These are phyloP conservation scores for Chamaea fasciata DNA, from an alignment of 2,113 vertebrate genomes.

Conservation along the genomic window DNA sequence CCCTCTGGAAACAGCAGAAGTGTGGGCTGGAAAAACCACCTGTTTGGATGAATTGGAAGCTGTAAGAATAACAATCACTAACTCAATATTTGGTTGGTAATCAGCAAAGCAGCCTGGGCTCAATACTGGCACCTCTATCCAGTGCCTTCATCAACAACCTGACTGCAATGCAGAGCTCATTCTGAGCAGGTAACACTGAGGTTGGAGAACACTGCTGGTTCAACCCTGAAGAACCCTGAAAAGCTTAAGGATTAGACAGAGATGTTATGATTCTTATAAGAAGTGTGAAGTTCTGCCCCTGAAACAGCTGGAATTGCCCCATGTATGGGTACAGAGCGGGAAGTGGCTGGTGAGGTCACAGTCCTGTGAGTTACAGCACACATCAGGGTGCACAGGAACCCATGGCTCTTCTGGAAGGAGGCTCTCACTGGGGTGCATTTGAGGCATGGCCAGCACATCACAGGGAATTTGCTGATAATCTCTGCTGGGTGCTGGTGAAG, in stretches of 20 bases:
- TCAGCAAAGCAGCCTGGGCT: not conserved
- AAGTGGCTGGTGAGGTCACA: not conserved
- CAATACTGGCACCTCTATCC: not conserved
- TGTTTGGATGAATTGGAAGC: not conserved
- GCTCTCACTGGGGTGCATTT: not conserved
- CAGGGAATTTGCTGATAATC: not conserved
- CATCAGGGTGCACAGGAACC: fast-evolving
- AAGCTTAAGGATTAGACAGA: not conserved
- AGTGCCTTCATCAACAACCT: not conserved
- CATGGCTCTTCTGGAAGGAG: not conserved
- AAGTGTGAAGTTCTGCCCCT: not conserved
- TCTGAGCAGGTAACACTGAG: not conserved
- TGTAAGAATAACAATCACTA: not conserved
- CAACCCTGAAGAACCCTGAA: not conserved
- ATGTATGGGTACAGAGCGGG: not conserved
- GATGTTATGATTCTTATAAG: fast-evolving
- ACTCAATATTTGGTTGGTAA: not conserved
- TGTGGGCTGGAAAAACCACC: not conserved
- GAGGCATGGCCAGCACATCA: not conserved
- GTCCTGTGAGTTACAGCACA: not conserved
- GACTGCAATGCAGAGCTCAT: not conserved
- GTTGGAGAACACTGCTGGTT: not conserved
- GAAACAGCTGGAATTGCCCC: not conserved
- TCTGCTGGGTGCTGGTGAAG: not conserved
- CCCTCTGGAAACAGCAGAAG: not conserved